Conservation (phyloP, 1,140 invertebrate species). For the Drosophila bipectinata region DNA sequence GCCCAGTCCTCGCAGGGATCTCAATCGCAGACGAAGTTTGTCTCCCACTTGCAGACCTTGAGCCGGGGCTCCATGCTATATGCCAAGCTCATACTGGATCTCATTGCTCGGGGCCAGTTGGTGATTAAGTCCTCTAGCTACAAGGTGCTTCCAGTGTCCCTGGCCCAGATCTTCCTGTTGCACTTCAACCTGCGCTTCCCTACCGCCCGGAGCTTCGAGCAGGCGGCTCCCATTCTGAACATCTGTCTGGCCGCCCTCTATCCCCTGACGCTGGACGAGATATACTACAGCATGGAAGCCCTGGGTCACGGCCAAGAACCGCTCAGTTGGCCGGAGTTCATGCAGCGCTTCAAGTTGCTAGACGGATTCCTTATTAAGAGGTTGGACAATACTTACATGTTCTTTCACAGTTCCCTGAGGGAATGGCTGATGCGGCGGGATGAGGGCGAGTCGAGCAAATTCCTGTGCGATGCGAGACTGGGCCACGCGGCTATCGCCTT, state of each 20-base stretch:
- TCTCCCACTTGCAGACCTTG: slow-evolving; percentile 92
- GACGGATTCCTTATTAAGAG: slow-evolving; percentile 94
- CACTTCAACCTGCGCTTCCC: slow-evolving; percentile 97
- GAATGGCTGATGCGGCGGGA: slow-evolving; percentile 97
- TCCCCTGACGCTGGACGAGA: slow-evolving; percentile 94
- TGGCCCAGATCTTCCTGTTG: slow-evolving; percentile 96
- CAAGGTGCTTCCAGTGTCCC: slow-evolving; percentile 95
- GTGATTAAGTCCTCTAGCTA: slow-evolving; percentile 97
- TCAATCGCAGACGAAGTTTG: slow-evolving; percentile 88
- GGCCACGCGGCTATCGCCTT: slow-evolving; percentile 97
- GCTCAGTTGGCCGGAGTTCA: slow-evolving; percentile 91
- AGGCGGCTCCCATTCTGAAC: slow-evolving; percentile 93
- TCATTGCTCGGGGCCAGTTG: slow-evolving; percentile 96
- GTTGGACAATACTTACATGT: slow-evolving; percentile 97
- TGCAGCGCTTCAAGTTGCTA: slow-evolving; percentile 92
- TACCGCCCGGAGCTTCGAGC: slow-evolving; percentile 94
- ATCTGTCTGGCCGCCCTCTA: slow-evolving; percentile 95
- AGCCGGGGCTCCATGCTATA: slow-evolving; percentile 96
- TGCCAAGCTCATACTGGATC: slow-evolving; percentile 95
- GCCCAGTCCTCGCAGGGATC: slow-evolving; percentile 63
- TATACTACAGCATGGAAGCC: slow-evolving; percentile 97
- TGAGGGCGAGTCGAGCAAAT: slow-evolving; percentile 94
- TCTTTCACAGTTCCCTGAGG: slow-evolving; percentile 97
- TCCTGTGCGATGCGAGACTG: slow-evolving; percentile 93
- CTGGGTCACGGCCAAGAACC: slow-evolving; percentile 89